Percentiles rank a stretch among this genome's conserved stretches.
phyloP scores from a whole-genome alignment of 2,113 vertebrate genomes.

The Verasper variegatus region DNA sequence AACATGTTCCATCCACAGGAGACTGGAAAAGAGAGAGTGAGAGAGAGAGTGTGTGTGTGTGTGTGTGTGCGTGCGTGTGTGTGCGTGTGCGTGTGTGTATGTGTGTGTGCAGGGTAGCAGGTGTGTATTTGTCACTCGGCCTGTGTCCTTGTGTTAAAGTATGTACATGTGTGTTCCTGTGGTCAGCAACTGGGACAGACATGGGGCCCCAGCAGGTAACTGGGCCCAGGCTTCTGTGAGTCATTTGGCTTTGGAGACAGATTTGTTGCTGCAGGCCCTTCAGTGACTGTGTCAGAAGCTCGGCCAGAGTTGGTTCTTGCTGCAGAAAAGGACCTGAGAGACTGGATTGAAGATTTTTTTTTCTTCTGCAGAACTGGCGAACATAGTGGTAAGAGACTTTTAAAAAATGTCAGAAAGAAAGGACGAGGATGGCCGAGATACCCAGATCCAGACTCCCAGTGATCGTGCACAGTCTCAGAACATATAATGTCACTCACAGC shows the following conservation, averaged over 20 bases:
- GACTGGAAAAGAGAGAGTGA: conserved; percentile 37
- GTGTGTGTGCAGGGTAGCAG: conserved; percentile 14
- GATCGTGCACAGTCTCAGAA: background rate
- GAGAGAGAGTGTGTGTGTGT: conserved; percentile 5
- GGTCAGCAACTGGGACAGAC: conserved; percentile 63
- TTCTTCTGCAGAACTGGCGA: conserved; percentile 12
- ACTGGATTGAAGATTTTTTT: conserved; percentile 33
- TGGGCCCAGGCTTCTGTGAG: conserved; percentile 60
- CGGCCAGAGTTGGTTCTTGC: conserved; percentile 48
- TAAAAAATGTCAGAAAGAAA: conserved; percentile 1
- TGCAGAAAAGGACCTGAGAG: conserved; percentile 45
- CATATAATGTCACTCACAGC: conserved; percentile 16
- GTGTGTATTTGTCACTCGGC: conserved; percentile 50
- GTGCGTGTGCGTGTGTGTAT: conserved; percentile 14
- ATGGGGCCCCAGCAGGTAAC: conserved; percentile 68
- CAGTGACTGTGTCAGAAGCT: conserved; percentile 61
- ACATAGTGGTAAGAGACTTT: conserved; percentile 19
- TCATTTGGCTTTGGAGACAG: conserved; percentile 64
- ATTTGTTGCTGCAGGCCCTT: conserved; percentile 67
- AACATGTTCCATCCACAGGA: conserved; percentile 52
- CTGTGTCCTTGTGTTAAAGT: conserved; percentile 49
- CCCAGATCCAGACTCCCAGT: conserved; percentile 19
- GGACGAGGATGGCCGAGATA: background rate
- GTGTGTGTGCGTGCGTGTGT: conserved; percentile 20
- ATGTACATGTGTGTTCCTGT: conserved; percentile 58